These are phyloP conservation scores for Hozukius guyotensis DNA, from an alignment of 2,797 vertebrate genomes.

Conservation along the genomic window DNA sequence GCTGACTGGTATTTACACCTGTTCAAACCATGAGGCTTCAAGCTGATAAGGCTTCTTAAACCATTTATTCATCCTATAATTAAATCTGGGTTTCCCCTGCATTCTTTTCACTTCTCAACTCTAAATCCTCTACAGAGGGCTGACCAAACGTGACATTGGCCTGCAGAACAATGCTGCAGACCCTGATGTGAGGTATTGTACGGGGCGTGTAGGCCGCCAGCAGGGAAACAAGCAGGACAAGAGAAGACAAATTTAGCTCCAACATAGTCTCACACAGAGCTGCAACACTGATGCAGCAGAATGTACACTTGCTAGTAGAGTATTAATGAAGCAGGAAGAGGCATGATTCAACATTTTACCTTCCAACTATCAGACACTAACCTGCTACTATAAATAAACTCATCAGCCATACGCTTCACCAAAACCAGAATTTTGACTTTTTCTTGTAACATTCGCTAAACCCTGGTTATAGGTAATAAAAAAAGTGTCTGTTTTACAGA, in stretches of 20 bases:
- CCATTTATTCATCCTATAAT: neutral
- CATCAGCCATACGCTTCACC: neutral
- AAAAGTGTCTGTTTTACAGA: neutral
- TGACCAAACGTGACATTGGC: neutral
- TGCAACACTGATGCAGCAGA: conserved; percentile 30
- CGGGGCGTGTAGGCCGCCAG: neutral
- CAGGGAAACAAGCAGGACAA: conserved; percentile 1
- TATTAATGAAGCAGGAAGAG: neutral
- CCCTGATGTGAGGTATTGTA: neutral
- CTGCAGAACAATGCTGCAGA: conserved; percentile 1
- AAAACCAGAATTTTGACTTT: neutral
- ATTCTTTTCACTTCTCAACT: conserved; percentile 22
- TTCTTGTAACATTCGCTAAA: neutral
- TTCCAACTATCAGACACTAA: neutral
- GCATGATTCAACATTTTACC: neutral
- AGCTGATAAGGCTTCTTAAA: neutral
- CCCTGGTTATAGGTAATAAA: neutral
- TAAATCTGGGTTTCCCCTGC: conserved; percentile 13
- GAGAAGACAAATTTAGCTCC: conserved; percentile 35
- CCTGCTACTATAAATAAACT: neutral
- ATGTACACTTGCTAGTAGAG: neutral
- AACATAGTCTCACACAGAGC: neutral
- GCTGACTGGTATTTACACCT: conserved; percentile 12
- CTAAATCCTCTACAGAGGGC: neutral
- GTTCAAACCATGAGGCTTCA: neutral